Conservation (phyloP, 2,113 vertebrate genomes). For the Malurus melanocephalus region DNA sequence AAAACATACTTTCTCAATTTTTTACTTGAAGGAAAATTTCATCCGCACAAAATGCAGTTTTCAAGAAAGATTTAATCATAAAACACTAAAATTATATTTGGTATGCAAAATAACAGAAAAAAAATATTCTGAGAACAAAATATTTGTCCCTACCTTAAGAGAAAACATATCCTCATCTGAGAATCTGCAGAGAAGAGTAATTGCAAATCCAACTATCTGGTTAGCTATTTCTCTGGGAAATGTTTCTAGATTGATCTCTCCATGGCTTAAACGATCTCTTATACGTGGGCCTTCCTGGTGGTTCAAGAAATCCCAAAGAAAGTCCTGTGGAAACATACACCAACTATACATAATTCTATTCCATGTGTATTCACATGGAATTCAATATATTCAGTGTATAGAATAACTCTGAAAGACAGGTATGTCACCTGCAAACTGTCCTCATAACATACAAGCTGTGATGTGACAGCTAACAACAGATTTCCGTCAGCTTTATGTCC, state of each 20-base stretch:
- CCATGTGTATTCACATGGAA: neutral
- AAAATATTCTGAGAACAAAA: neutral
- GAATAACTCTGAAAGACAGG: neutral
- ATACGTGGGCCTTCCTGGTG: slow-evolving; percentile 77
- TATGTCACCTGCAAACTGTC: neutral
- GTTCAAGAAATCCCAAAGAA: slow-evolving; percentile 81
- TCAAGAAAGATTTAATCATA: neutral
- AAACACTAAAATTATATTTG: neutral
- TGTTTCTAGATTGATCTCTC: slow-evolving; percentile 60
- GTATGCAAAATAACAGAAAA: neutral
- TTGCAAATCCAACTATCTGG: slow-evolving; percentile 70
- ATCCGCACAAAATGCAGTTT: neutral
- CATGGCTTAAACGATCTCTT: slow-evolving; percentile 78
- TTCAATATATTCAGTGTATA: neutral
- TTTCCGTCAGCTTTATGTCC: neutral
- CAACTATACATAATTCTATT: neutral
- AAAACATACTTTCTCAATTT: neutral
- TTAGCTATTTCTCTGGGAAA: slow-evolving; percentile 66
- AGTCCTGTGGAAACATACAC: slow-evolving; percentile 64
- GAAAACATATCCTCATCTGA: neutral
- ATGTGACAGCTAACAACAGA: neutral
- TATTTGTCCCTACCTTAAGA: slow-evolving; percentile 43
- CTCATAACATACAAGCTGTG: neutral
- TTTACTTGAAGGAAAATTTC: neutral
- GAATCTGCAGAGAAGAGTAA: slow-evolving; percentile 65